Evolutionary conservation across 2,113 vertebrate species (phyloP), one percentile per base, ranked within the genome.

Genomic region (Nansenia antarctica): DNA sequence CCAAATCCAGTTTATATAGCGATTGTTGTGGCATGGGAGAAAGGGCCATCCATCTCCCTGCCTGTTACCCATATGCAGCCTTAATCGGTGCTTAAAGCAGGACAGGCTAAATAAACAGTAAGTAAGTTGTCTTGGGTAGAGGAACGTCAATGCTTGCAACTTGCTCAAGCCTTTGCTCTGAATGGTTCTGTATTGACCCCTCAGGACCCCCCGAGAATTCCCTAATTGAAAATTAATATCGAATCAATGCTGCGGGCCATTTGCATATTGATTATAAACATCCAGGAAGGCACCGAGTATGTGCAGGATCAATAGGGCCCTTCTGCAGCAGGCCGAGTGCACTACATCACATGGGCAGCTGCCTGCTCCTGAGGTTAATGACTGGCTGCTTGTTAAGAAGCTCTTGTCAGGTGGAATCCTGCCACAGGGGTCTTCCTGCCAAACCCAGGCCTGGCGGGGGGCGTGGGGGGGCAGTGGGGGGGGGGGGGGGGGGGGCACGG

Each of bases 161-260:
- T 89, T 80, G 72, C 91, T 77, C 79, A 75, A 85, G 91, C 94
- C 92, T 92, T 94, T 87, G 92, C 94, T 93, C 84, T 93, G 90
- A 92, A 91, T 94, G 93, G 95, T 93, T 94, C 89, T 88, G 88
- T 97, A 98, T 97, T 97, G 97, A 98, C 95, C 96, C 92, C 92
- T 87, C 84, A 90, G 94, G 94, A 96, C 94, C 96, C 95, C 95
- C 89, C 72, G 96, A 96, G 96, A 94, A 93, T 96, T 96, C 93
- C 92, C 95, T 99, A 99, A 99, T 99, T 98, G 98, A 98, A 99
- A 99, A 99, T 98, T 98, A 98, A 99, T 98, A 99, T 95, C 72
- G 88, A 95, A 98, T 98, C 96, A 92, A 98, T 99, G 94, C 94
- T 84, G 91, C 62, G 87, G 93, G 91, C 93, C 88, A 98, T 99